These are phyloP conservation scores for Leptonema lineaticorne DNA, from an alignment of 1,140 invertebrate species.

Conservation along the genomic window DNA sequence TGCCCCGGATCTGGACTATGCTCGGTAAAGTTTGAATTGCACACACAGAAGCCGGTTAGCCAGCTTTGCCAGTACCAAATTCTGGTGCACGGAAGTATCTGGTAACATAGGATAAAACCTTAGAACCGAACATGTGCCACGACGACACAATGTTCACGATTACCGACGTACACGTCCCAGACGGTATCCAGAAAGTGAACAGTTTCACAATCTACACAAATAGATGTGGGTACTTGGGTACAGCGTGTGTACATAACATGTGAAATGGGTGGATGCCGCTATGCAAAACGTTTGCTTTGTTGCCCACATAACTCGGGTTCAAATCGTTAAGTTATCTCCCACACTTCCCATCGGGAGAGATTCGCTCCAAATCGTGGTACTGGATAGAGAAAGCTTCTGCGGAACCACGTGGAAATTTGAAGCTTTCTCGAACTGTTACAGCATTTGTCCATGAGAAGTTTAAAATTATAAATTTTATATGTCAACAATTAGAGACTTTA, in stretches of 20 bases:
- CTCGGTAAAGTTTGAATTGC: conserved; percentile 23
- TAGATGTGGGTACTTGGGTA: neutral
- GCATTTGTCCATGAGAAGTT: too few relatives aligned
- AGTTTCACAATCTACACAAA: neutral
- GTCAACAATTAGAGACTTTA: too few relatives aligned
- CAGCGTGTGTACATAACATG: too few relatives aligned
- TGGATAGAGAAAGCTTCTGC: too few relatives aligned
- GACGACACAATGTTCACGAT: too few relatives aligned
- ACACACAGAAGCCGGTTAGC: neutral
- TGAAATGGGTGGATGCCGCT: conserved; percentile 1
- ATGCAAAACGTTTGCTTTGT: conserved; percentile 30
- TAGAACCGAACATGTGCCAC: neutral
- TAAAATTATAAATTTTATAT: too few relatives aligned
- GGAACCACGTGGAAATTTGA: too few relatives aligned
- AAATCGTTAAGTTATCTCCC: neutral
- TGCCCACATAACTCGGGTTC: conserved; percentile 16
- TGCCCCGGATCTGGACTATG: neutral
- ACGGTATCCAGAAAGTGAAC: neutral
- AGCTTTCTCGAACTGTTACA: too few relatives aligned
- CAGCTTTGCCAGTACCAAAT: neutral
- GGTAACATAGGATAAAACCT: too few relatives aligned
- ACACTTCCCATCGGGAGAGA: too few relatives aligned
- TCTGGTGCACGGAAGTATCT: neutral
- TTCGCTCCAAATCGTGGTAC: too few relatives aligned
- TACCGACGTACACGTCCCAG: too few relatives aligned